Base-by-base conservation (phyloP, 2,888 invertebrate species). In the Ectemnius cavifrons region DNA sequence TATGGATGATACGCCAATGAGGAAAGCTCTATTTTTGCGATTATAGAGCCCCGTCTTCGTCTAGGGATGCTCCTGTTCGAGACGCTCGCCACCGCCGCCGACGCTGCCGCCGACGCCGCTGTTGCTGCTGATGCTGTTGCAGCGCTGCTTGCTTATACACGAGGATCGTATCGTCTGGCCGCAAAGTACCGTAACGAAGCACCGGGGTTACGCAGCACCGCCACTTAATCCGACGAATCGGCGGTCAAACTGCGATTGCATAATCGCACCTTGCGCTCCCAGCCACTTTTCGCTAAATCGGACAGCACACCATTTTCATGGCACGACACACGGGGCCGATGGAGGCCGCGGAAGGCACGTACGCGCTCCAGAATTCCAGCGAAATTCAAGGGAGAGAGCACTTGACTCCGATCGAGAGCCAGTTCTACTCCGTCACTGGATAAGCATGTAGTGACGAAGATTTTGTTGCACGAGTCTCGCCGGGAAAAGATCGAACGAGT, bases 21-120 rank as follows among this genome's bases (percentile, higher is more conserved):
- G 64, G 64, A 67, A 59, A 78, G 47, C 64, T 64, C 72, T 72
- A 75, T 75, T 70, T 75, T 72, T 75, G 58, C 72, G 58, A 78
- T 75, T 67, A 67, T 37, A 1, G 8, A 37, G 37, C 37, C 37
- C 37, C 23, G 37, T 6, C 37, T 37, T 37, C 37, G 37, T 37
- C 37, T 37, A 37, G 37, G 37, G 37, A 37, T 37, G 37, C 37
- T 37, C 37, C 37, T 37, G 37, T 37, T 37, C 70, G 67, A 62
- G 64, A 52, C 46, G 67, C 64, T 60, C 45, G 57, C 4, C n/a
- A 14, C 27, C n/a, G 23, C 37, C 28, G 52, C 37, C 37, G 37
- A 45, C 28, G 8, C 37, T 8, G 37, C 5, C 37, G 8, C 37
- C 37, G 37, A 4, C 37, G 37, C 4, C 37, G 61, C 5, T 8